A percentile compares a stretch with the other conserved stretches of the same genome.
Conservation (phyloP, 2,113 vertebrate species). For the Atractosteus spatula region DNA sequence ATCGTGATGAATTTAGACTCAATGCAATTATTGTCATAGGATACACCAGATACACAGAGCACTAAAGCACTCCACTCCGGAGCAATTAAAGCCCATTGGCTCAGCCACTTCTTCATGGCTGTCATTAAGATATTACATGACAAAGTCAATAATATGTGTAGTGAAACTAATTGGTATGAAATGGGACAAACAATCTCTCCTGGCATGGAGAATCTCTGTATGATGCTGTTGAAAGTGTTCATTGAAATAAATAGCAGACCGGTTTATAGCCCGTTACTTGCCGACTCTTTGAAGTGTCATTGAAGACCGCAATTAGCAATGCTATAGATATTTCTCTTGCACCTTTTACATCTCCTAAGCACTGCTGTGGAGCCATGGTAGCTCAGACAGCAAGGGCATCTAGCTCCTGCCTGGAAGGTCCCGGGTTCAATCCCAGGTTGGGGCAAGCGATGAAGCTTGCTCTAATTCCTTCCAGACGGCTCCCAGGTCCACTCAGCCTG, state of each 20-base stretch:
- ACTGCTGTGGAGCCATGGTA: too few relatives aligned
- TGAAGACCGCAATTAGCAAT: too few relatives aligned
- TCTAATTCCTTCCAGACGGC: too few relatives aligned
- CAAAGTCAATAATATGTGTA: constrained; percentile 13
- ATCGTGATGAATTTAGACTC: not conserved
- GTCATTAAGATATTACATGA: constrained; percentile 23
- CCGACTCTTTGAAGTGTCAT: not conserved
- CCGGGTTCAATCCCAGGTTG: too few relatives aligned
- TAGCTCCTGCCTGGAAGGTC: too few relatives aligned
- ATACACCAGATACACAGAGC: not conserved
- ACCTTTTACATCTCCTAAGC: too few relatives aligned
- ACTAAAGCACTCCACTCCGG: constrained; percentile 8
- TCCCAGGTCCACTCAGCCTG: too few relatives aligned
- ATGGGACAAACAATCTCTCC: constrained; percentile 5
- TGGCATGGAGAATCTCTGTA: not conserved
- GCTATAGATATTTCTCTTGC: too few relatives aligned
- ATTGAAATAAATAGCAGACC: not conserved
- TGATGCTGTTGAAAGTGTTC: constrained; percentile 8
- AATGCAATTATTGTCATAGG: not conserved
- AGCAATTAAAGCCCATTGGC: constrained; percentile 1
- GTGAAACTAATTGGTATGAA: constrained; percentile 9
- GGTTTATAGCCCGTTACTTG: not conserved
- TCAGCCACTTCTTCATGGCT: not conserved
- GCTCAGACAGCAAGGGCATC: too few relatives aligned
- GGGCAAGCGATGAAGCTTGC: too few relatives aligned